Evolutionary conservation across 2,797 vertebrate genomes (phyloP).

Genomic region (Dermochelys coriacea): DNA sequence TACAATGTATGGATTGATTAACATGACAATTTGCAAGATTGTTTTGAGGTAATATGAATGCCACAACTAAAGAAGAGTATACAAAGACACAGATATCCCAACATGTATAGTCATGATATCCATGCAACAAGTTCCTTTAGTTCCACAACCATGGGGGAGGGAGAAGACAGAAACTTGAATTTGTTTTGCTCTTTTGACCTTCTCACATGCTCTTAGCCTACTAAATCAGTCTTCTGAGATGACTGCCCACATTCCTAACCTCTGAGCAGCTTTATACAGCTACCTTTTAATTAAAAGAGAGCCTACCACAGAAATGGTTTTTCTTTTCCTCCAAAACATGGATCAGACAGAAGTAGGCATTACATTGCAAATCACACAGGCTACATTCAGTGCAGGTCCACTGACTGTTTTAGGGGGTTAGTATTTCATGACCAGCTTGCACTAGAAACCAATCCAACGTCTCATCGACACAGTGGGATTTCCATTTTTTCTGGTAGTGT

Average conservation of each 20-base stretch:
- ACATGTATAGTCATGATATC: not conserved
- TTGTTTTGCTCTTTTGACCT: slow-evolving; percentile 29
- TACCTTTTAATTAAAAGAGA: slow-evolving; percentile 25
- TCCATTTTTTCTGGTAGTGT: not conserved
- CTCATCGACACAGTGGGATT: not conserved
- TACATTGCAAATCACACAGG: not conserved
- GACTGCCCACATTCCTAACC: slow-evolving; percentile 43
- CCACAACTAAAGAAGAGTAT: not conserved
- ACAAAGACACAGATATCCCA: rapidly evolving
- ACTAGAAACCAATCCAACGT: not conserved
- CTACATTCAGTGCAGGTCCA: not conserved
- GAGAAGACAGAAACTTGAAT: not conserved
- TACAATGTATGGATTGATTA: not conserved
- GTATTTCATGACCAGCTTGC: not conserved
- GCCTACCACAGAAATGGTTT: slow-evolving; percentile 34
- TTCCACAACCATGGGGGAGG: not conserved
- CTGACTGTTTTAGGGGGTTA: not conserved
- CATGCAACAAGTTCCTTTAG: slow-evolving; percentile 4
- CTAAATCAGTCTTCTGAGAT: slow-evolving; percentile 28
- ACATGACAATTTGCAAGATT: not conserved
- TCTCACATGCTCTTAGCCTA: slow-evolving; percentile 21
- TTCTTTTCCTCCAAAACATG: slow-evolving; percentile 10
- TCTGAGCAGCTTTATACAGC: slow-evolving; percentile 45
- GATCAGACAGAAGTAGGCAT: not conserved
- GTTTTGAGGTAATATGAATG: not conserved